Evolutionary conservation across 1,140 invertebrate genomes (phyloP).

Genomic region (Brachionus asplanchnoidis): DNA sequence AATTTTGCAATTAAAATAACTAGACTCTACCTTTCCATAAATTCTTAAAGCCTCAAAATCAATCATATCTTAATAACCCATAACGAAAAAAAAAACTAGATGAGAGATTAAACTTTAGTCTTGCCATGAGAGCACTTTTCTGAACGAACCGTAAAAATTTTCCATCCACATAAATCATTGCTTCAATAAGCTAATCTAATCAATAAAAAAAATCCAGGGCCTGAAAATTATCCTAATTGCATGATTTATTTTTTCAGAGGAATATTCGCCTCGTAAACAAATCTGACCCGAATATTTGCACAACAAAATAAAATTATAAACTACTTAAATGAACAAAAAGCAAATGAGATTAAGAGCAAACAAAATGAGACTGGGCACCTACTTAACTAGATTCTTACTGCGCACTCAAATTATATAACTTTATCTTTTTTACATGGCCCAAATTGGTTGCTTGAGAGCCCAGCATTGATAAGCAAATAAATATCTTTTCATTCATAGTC

Average conservation of each 20-base stretch:
- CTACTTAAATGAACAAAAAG: background rate
- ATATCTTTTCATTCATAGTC: background rate
- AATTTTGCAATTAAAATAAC: too few relatives aligned
- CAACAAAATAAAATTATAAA: background rate
- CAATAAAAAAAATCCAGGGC: background rate
- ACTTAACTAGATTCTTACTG: background rate
- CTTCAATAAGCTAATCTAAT: background rate
- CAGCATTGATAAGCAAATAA: background rate
- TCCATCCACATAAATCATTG: background rate
- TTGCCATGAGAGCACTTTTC: background rate
- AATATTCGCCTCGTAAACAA: background rate
- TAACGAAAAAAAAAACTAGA: background rate
- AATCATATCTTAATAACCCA: background rate
- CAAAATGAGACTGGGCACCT: background rate
- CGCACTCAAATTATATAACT: background rate
- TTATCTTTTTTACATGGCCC: background rate
- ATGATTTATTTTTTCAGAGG: background rate
- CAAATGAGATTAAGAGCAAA: background rate
- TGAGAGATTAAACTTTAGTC: background rate
- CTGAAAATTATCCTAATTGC: background rate
- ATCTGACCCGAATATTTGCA: background rate
- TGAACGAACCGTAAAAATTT: background rate
- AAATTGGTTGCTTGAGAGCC: background rate
- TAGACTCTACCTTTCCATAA: background rate
- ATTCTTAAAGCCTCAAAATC: background rate